Evolutionary conservation across 2,113 vertebrate genomes (phyloP), one percentile per base, ranked within the genome.

Genomic region (Paraplagusia blochii): DNA sequence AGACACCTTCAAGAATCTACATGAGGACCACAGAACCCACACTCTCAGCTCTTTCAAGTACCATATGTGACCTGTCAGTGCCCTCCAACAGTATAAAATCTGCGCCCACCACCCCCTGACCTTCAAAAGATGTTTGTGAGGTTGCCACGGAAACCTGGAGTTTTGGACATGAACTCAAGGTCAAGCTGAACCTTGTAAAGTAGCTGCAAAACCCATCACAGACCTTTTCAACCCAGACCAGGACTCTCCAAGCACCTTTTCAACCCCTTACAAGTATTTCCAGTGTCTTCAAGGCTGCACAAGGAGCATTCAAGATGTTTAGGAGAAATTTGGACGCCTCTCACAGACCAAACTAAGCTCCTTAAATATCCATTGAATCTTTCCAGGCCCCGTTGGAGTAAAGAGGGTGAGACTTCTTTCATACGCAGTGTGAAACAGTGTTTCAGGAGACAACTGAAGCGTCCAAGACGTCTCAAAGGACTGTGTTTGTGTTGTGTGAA

Each of bases 401-500:
- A 40, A 40, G 38, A 13, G 11, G 13, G 38, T 10, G 11, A 12
- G 38, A 13, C 4, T 13, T 13, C 8, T 11, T 40, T 40, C 38
- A 40, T 3, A 39, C 5, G 13, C 38, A 40, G 9, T 40, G 38
- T 40, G 9, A 29, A 29, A 6, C 10, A 40, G 38, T 12, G 38
- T 13, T 40, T 12, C n/a, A n/a, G 13, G 11, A 13, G 2, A 13
- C 9, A 4, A 40, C 13, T 40, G 5, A 40, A 40, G 13, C 1
- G 12, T 13, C 10, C 38, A 40, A 13, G 13, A 40, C 38, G 10
- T 40, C 38, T 40, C 38, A 11, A 40, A 40, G 38, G 9, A 40
- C 38, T 13, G 42, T 53, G 59, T 29, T 50, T 42, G 18, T 47
- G 43, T 43, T 38, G 64, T 53, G 66, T 53, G 53, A 55, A 63